Percentiles rank a stretch among this genome's conserved stretches.
Evolutionary conservation across 92 coral and sea anemone genomes (phyloP).

Genomic region (Nematostella vectensis): DNA sequence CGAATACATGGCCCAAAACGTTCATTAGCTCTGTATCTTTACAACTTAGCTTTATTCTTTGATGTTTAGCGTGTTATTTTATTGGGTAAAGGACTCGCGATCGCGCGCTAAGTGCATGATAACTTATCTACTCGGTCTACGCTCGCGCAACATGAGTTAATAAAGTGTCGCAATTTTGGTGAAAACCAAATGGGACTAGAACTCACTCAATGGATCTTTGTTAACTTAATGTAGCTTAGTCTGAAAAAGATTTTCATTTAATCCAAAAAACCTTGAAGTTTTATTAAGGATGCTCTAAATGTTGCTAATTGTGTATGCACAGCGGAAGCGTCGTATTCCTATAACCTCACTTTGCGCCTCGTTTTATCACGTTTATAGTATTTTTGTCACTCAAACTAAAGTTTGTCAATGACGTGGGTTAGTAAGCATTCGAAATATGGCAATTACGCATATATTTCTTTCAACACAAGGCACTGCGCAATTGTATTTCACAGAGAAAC

Average conservation of each 20-base stretch:
- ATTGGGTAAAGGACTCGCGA: too few species aligned
- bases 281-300: background rate
- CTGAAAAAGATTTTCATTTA: background rate
- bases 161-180: slow-evolving; percentile 1
- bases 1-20: too few species aligned
- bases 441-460: slow-evolving; percentile 9
- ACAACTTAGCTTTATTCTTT: too few species aligned
- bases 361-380: slow-evolving; percentile 4
- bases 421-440: slow-evolving; percentile 10
- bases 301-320: background rate
- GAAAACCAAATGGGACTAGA: slow-evolving; percentile 9
- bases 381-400: slow-evolving; percentile 2
- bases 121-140: too few species aligned
- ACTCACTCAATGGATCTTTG: background rate
- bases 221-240: background rate
- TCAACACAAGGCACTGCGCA: slow-evolving; percentile 5
- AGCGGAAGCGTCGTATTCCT: background rate
- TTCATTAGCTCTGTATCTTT: too few species aligned
- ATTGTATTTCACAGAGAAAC: background rate
- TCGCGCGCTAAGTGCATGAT: too few species aligned
- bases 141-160: background rate
- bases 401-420: background rate
- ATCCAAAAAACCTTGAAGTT: background rate
- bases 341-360: background rate
- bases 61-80: too few species aligned